phyloP scores from a whole-genome alignment of 2,888 invertebrate species.

The Ectemnius lituratus region DNA sequence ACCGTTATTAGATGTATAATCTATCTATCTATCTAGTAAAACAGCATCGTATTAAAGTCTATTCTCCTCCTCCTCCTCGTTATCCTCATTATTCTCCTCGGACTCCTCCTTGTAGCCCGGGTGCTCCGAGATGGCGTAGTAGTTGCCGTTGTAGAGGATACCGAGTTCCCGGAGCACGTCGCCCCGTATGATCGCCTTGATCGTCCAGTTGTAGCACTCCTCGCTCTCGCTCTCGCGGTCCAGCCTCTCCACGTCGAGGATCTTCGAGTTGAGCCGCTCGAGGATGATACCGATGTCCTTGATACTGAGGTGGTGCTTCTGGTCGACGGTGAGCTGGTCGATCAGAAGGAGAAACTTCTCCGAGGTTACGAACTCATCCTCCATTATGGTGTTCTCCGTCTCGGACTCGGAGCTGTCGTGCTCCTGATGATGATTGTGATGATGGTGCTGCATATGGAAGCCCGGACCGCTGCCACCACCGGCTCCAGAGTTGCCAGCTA shows the following conservation, averaged over 20 bases:
- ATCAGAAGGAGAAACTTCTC: constrained; percentile 95
- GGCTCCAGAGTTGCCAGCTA: constrained; percentile 68
- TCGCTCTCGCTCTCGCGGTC: constrained; percentile 95
- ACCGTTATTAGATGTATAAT: constrained; percentile 72
- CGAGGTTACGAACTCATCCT: constrained; percentile 92
- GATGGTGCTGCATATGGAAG: constrained; percentile 74
- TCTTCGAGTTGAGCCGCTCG: constrained; percentile 94
- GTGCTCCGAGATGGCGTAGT: constrained; percentile 96
- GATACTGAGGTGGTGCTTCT: constrained; percentile 94
- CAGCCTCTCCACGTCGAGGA: constrained; percentile 94
- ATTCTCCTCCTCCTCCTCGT: constrained; percentile 89
- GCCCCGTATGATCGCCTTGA: constrained; percentile 95
- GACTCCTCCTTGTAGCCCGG: constrained; percentile 95
- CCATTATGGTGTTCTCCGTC: constrained; percentile 95
- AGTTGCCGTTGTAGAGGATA: constrained; percentile 96
- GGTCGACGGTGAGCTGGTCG: constrained; percentile 95
- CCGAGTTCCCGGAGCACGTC: constrained; percentile 94
- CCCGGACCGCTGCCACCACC: constrained; percentile 4
- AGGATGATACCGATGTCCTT: constrained; percentile 97
- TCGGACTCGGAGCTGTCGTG: constrained; percentile 95
- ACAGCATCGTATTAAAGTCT: constrained; percentile 77
- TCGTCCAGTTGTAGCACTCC: constrained; percentile 97
- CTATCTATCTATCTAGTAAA: constrained; percentile 70
- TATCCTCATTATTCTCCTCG: constrained; percentile 91
- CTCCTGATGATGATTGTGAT: constrained; percentile 78